Percentiles rank a stretch among this genome's conserved stretches.
These are phyloP conservation scores for Catocala sponsa DNA, from an alignment of 2,888 invertebrate species.

Conservation along the genomic window DNA sequence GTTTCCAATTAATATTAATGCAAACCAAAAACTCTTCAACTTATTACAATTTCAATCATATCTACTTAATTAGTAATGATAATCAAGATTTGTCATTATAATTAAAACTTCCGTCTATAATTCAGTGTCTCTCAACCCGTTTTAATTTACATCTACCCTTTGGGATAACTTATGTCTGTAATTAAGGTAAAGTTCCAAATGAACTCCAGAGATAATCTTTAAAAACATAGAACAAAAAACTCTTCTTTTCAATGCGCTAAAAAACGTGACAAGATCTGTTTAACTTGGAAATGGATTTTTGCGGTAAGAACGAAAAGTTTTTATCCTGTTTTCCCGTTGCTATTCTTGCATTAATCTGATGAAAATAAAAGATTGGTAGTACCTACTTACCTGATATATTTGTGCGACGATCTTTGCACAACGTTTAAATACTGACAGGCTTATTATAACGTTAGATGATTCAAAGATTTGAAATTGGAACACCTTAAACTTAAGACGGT, in stretches of 20 bases:
- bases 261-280: conserved; percentile 75
- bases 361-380: conserved; percentile 57
- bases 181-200: conserved; percentile 61
- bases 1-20: conserved; percentile 6
- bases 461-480: conserved; percentile 40
- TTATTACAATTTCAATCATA: conserved; percentile 32
- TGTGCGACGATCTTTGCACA: conserved; percentile 4
- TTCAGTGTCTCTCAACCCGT: conserved; percentile 37
- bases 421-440: conserved; percentile 24
- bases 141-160: conserved; percentile 56
- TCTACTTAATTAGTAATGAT: conserved; percentile 35
- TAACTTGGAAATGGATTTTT: conserved; percentile 83
- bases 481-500: conserved; percentile 27
- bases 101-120: conserved; percentile 49
- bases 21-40: conserved; percentile 13
- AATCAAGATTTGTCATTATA: conserved; percentile 34
- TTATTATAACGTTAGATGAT: conserved; percentile 21
- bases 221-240: conserved; percentile 69
- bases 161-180: conserved; percentile 49
- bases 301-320: conserved; percentile 76
- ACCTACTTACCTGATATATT: conserved; percentile 8
- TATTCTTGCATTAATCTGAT: conserved; percentile 74
- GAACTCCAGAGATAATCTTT: conserved; percentile 60
- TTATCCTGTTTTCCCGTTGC: conserved; percentile 68
- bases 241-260: conserved; percentile 72